Conservation (phyloP, 1,140 invertebrate genomes). For the Trinorchestia longiramus region DNA sequence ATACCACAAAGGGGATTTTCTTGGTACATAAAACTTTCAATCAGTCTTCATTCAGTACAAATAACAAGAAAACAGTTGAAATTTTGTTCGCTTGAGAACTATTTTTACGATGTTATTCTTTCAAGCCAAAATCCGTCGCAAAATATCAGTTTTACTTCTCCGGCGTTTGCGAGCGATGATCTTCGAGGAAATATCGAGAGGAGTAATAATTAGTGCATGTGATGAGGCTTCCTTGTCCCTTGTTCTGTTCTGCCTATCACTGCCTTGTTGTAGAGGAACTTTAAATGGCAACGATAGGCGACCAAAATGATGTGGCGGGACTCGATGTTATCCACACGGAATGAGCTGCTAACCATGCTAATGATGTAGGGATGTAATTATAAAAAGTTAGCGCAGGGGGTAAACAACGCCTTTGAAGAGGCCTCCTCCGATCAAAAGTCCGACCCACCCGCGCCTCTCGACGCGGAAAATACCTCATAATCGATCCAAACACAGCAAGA, state of each 20-base stretch:
- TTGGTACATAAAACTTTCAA: too few relatives aligned
- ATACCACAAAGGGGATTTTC: too few relatives aligned
- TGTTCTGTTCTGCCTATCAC: not conserved
- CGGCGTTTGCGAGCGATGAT: not conserved
- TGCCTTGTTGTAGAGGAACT: not conserved
- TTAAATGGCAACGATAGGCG: not conserved
- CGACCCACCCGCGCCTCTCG: not conserved
- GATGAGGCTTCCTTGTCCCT: not conserved
- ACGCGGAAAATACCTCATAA: not conserved
- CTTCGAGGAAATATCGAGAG: not conserved
- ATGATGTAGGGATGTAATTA: not conserved
- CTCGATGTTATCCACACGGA: not conserved
- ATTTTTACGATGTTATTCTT: not conserved
- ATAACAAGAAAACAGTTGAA: not conserved
- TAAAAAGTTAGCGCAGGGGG: not conserved
- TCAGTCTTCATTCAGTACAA: too few relatives aligned
- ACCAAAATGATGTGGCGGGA: not conserved
- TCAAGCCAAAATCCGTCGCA: not conserved
- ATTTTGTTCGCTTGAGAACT: not conserved
- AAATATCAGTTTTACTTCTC: not conserved
- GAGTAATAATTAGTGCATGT: not conserved
- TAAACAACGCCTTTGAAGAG: conserved; percentile 7
- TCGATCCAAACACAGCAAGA: not conserved
- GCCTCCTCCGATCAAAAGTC: too few relatives aligned
- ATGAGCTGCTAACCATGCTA: not conserved